Conservation (phyloP, 2,113 vertebrate genomes). For the Acanthochromis polyacanthus region DNA sequence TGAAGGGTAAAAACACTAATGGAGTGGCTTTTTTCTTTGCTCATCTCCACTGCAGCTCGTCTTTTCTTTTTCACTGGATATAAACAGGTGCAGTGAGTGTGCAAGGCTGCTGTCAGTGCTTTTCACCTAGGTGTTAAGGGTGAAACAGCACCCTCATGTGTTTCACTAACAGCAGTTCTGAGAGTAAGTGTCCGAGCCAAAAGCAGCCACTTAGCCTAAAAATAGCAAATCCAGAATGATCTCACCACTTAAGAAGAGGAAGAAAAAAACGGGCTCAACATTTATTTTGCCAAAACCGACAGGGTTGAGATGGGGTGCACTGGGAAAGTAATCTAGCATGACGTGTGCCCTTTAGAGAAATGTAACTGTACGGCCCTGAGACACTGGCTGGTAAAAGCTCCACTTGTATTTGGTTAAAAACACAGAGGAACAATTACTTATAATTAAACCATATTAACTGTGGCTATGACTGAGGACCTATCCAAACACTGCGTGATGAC, state of each 20-base stretch:
- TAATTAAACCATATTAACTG: slow-evolving; percentile 2
- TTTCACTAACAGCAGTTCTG: not conserved
- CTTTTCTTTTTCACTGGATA: not conserved
- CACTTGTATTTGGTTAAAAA: slow-evolving; percentile 2
- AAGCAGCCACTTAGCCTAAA: slow-evolving; percentile 45
- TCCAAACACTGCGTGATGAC: too few species aligned
- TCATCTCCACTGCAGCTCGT: not conserved
- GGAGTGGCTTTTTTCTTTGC: not conserved
- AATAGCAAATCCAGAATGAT: slow-evolving; percentile 66
- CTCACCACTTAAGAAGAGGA: slow-evolving; percentile 51
- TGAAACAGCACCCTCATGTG: slow-evolving; percentile 74
- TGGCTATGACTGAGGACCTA: not conserved
- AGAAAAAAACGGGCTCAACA: slow-evolving; percentile 15
- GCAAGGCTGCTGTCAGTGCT: not conserved
- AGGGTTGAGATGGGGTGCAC: slow-evolving; percentile 49
- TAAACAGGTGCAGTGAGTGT: slow-evolving; percentile 47
- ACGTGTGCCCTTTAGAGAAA: slow-evolving; percentile 66
- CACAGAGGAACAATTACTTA: not conserved
- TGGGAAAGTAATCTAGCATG: slow-evolving; percentile 68
- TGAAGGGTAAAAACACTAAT: not conserved
- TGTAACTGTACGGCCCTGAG: slow-evolving; percentile 43
- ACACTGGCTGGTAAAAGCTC: slow-evolving; percentile 28
- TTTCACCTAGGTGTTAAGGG: slow-evolving; percentile 4
- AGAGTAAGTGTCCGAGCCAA: slow-evolving; percentile 12
- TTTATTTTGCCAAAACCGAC: slow-evolving; percentile 61